Evolutionary conservation across 2,113 vertebrate species (phyloP).

Genomic region (Anarrhichthys ocellatus): DNA sequence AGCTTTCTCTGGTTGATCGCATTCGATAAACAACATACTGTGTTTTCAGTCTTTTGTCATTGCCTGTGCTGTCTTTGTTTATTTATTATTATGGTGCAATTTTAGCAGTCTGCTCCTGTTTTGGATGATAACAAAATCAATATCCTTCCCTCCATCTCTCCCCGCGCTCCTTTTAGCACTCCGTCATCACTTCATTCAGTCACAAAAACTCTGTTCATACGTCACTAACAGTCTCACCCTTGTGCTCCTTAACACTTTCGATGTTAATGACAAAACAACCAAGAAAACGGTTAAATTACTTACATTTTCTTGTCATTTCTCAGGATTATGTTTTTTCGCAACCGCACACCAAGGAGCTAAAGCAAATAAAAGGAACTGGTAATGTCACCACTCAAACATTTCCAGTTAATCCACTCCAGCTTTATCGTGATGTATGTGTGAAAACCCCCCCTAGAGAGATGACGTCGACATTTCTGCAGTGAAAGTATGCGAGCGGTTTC

Average conservation of each 20-base stretch:
- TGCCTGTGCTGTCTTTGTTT: background rate
- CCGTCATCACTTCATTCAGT: background rate
- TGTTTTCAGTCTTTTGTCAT: background rate
- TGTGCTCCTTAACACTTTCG: background rate
- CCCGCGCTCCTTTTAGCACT: background rate
- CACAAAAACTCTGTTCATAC: background rate
- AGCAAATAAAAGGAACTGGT: too few species aligned
- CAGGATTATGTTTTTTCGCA: background rate
- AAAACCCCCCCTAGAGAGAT: background rate
- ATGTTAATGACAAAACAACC: background rate
- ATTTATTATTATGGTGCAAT: background rate
- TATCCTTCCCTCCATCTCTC: background rate
- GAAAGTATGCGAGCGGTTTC: background rate
- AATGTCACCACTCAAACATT: background rate
- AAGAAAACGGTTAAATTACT: too few species aligned
- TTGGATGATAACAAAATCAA: constrained; percentile 21
- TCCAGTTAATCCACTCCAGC: background rate
- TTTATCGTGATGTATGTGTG: background rate
- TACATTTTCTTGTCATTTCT: too few species aligned
- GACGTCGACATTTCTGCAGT: background rate
- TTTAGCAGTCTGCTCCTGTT: background rate
- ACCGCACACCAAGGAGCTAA: too few species aligned
- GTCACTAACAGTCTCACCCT: background rate
- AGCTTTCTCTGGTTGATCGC: background rate
- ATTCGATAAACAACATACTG: background rate